These are phyloP conservation scores for Carabus problematicus DNA, from an alignment of 2,888 invertebrate species.

Conservation along the genomic window DNA sequence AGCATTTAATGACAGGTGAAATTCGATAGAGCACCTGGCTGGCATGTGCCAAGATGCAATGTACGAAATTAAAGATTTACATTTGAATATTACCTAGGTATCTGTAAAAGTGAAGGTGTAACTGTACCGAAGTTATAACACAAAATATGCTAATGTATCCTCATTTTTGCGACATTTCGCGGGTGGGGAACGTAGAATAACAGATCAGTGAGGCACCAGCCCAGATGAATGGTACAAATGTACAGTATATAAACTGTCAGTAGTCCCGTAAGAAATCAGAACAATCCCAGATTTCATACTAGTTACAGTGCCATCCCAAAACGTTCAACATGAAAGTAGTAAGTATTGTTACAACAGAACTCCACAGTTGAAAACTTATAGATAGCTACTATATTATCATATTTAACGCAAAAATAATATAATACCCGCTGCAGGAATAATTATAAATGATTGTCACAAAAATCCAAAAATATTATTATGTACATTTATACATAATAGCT, in stretches of 20 bases:
- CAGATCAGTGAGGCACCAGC: conserved; percentile 24
- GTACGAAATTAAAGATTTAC: too few species aligned
- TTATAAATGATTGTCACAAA: too few species aligned
- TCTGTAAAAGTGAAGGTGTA: too few species aligned
- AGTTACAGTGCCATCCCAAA: not conserved
- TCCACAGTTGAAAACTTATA: not conserved
- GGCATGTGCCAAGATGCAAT: too few species aligned
- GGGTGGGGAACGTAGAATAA: conserved; percentile 17
- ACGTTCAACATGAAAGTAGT: conserved; percentile 30
- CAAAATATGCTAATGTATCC: conserved; percentile 9
- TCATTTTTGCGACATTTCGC: not conserved
- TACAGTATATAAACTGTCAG: not conserved
- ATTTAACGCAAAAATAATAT: too few species aligned
- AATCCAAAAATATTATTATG: too few species aligned
- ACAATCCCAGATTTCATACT: not conserved
- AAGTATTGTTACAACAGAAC: conserved; percentile 2
- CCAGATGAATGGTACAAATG: conserved; percentile 7
- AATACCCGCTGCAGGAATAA: too few species aligned
- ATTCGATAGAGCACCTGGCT: too few species aligned
- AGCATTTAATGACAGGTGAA: too few species aligned
- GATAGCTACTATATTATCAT: too few species aligned
- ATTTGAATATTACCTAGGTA: too few species aligned
- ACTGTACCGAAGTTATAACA: not conserved
- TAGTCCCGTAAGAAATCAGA: not conserved
- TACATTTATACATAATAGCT: too few species aligned